Evolutionary conservation across 2,888 invertebrate genomes (phyloP).

Genomic region (Drosophila kokeensis): DNA sequence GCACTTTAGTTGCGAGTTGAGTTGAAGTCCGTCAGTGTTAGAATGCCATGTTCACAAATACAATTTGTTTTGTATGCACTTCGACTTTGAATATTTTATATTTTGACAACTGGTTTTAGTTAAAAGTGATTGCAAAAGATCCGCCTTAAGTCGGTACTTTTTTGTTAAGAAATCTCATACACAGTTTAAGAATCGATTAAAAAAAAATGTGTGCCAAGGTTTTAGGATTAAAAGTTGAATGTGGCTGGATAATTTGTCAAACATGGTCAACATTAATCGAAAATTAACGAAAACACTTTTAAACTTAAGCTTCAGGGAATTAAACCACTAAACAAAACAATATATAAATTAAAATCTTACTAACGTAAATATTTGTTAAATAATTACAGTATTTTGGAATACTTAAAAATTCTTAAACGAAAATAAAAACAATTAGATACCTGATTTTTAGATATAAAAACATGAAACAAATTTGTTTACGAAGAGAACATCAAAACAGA

Average conservation of each 20-base stretch:
- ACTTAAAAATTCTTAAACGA: not conserved
- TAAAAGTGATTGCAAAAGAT: slow-evolving; percentile 31
- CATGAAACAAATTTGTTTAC: slow-evolving; percentile 66
- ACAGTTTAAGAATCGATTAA: not conserved
- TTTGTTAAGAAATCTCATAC: slow-evolving; percentile 11
- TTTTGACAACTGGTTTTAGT: slow-evolving; percentile 55
- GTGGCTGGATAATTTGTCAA: not conserved
- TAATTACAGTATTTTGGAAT: not conserved
- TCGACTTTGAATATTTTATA: slow-evolving; percentile 15
- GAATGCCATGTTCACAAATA: not conserved
- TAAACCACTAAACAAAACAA: not conserved
- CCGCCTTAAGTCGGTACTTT: not conserved
- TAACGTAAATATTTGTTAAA: not conserved
- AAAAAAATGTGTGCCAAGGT: slow-evolving; percentile 42
- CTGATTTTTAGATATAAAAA: slow-evolving; percentile 9
- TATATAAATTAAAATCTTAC: not conserved
- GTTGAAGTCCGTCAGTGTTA: slow-evolving; percentile 10
- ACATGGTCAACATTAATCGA: not conserved
- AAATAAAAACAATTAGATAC: slow-evolving; percentile 1
- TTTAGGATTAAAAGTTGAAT: slow-evolving; percentile 18
- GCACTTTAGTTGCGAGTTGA: slow-evolving; percentile 4
- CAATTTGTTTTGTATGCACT: not conserved
- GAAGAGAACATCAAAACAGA: slow-evolving; percentile 55
- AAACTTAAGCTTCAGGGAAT: not conserved
- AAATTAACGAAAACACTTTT: not conserved